These are phyloP conservation scores for Leiothrix lutea DNA, from an alignment of 2,113 vertebrate species.

Conservation along the genomic window DNA sequence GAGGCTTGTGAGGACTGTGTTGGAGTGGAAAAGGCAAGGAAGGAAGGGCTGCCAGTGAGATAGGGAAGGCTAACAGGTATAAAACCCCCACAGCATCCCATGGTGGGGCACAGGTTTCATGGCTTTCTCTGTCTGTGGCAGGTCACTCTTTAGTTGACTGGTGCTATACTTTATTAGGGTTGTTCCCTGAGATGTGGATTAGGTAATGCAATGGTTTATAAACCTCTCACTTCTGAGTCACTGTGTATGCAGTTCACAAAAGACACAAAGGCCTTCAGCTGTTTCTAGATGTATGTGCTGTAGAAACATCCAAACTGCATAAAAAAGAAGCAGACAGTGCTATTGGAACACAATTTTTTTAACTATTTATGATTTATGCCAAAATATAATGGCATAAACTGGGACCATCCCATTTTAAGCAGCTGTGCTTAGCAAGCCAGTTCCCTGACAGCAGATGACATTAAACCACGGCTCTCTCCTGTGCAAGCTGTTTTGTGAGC, in stretches of 20 bases:
- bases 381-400: not conserved
- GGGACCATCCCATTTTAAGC: not conserved
- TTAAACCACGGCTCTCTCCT: not conserved
- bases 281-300: not conserved
- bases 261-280: not conserved
- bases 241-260: not conserved
- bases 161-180: not conserved
- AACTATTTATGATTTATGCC: not conserved
- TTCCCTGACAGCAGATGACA: not conserved
- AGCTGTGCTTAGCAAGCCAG: not conserved
- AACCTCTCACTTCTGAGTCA: not conserved
- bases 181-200: not conserved
- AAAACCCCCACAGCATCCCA: not conserved
- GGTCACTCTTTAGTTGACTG: not conserved
- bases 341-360: not conserved
- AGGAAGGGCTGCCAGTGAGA: not conserved
- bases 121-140: not conserved
- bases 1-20: not conserved
- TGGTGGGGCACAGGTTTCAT: fast-evolving
- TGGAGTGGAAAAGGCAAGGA: not conserved
- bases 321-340: not conserved
- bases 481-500: not conserved
- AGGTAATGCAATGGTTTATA: not conserved
- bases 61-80: not conserved
- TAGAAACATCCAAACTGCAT: not conserved